Evolutionary conservation across 2,113 vertebrate species (phyloP), one percentile per base, ranked within the genome.

Genomic region (Spheniscus mendiculus): DNA sequence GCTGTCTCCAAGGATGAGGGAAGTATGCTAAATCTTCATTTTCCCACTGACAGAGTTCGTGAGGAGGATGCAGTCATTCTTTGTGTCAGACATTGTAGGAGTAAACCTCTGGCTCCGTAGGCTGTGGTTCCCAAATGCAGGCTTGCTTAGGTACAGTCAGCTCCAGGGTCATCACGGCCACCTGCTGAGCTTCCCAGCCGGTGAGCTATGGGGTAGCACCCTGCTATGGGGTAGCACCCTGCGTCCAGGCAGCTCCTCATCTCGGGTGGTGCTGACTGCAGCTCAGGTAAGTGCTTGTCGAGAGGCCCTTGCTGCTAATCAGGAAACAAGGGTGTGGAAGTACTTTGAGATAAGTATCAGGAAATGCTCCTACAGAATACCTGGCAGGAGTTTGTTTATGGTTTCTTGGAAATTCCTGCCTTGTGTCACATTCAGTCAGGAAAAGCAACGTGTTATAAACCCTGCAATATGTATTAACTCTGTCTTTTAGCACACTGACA

Each of bases 381-480:
- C 73, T 79, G 70, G 52, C 65, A 40, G 36, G 70, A 84, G 69
- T 82, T 73, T 44, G 50, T 65, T 84, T 85, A 66, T 5, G 2
- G 8, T 82, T 94, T 90, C 84, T 91, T 95, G 58, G 85, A 83
- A 80, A 45, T 83, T 94, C 82, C 80, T 91, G 50, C 44, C 30
- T 62, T 85, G 40, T 69, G 34, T 63, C 47, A 26, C 45, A 5
- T 34, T 89, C n/a, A 27, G 59, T 87, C n/a, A 67, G 69, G n/a
- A 82, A 79, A 71, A 76, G 5, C 47, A 47, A 11, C 0, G 1
- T 52, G 4, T 47, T 91, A 10, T 2, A 63, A 94, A 52, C 5
- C 30, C 15, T 79, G 56, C 38, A 40, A 3, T 52, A 2, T 27
- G 15, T 59, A 7, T 56, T 74, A 59, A 47, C 18, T 52, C 0